phyloP scores from a whole-genome alignment of 2,113 vertebrate species.

The Rattus rattus region DNA sequence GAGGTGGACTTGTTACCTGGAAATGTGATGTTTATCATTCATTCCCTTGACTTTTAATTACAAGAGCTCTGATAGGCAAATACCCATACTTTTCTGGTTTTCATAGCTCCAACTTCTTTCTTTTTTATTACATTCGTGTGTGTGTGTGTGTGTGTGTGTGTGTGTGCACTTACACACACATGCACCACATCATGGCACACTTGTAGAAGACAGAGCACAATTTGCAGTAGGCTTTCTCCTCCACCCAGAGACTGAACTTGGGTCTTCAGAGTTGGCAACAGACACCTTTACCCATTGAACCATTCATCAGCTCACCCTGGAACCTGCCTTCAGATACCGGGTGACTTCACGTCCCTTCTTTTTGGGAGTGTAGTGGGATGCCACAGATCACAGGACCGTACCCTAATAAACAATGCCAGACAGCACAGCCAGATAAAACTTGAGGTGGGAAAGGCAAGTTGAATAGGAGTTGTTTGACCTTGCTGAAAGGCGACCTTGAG shows the following conservation, averaged over 20 bases:
- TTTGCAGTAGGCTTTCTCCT: background rate
- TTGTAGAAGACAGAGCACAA: background rate
- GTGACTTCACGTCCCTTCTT: background rate
- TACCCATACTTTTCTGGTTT: conserved; percentile 3
- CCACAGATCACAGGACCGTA: background rate
- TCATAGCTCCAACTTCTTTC: background rate
- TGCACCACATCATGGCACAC: background rate
- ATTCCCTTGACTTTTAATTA: conserved; percentile 49
- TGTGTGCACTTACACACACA: background rate
- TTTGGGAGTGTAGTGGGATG: background rate
- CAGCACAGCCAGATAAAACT: background rate
- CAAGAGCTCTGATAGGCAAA: background rate
- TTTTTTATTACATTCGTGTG: background rate
- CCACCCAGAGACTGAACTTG: background rate
- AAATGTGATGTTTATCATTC: background rate
- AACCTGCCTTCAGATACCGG: background rate
- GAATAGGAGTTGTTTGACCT: background rate
- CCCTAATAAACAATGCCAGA: background rate
- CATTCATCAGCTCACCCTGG: background rate
- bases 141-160: no score
- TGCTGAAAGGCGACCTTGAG: background rate
- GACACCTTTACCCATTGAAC: background rate
- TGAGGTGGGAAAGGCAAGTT: background rate
- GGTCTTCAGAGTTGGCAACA: background rate
- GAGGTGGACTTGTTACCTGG: background rate